Evolutionary conservation across 2,888 invertebrate species (phyloP), one percentile per base, ranked within the genome.

Genomic region (Uloborus plumipes): DNA sequence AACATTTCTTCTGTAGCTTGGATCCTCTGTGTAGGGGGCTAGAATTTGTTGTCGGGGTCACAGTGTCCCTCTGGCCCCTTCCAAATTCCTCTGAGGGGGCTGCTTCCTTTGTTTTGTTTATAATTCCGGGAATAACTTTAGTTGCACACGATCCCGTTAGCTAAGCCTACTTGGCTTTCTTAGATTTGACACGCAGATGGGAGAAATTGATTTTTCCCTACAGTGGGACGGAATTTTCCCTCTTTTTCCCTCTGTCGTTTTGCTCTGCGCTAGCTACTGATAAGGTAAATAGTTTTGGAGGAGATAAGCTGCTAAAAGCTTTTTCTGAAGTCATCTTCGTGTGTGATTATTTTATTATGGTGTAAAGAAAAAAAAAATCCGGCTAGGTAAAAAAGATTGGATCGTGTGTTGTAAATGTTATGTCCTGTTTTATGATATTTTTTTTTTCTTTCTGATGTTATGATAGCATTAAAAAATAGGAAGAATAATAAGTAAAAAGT

Each of bases 241-340:
- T 58, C 39, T 50, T 61, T 61, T 22, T 70, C 50, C 71, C 61
- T 50, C 69, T 51, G 50, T 61, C 15, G 13, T 50, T 55, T 55
- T 26, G 69, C 18, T 39, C 18, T 55, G 71, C 49, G 71, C 58
- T 9, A 49, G 70, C 53, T 53, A 26, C 61, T 61, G 71, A 71
- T 71, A 71, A 71, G 71, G 71, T 61, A 71, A 59, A 71, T 61
- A 70, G 59, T 71, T 71, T 61, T 59, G 71, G 71, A 39, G 71
- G 59, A 71, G 59, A 71, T 71, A 61, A 71, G 71, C 59, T 49
- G 49, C 71, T 71, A 61, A 71, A 71, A 71, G 59, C 71, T 51
- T 70, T 70, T 70, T 47, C 39, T 55, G 20, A 55, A 55, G 55
- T 55, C 55, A 55, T 55, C 55, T 55, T n/a, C 55, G 55, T 20